A percentile compares a stretch with the other conserved stretches of the same genome.
Evolutionary conservation across 2,113 vertebrate genomes (phyloP).

Genomic region (Rutilus rutilus): DNA sequence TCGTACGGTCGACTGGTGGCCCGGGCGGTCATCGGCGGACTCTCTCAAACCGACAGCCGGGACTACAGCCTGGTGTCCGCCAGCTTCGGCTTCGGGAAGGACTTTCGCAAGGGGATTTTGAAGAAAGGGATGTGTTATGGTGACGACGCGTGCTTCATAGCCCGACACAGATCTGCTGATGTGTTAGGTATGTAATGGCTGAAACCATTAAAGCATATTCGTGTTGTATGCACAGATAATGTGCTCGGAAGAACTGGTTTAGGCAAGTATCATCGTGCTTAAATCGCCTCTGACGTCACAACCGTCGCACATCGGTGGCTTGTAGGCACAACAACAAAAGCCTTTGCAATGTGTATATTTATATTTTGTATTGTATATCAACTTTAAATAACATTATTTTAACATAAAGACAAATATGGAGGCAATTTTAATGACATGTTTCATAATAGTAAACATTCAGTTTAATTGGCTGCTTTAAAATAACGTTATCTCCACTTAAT

Average conservation of each 20-base stretch:
- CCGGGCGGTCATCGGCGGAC: constrained; percentile 94
- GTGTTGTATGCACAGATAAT: background rate
- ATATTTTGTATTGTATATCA: too few species aligned
- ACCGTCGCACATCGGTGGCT: background rate
- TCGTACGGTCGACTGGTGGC: constrained; percentile 97
- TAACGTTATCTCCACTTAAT: background rate
- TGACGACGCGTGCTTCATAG: constrained; percentile 96
- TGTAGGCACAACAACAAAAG: background rate
- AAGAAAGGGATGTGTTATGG: constrained; percentile 99
- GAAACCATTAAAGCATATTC: background rate
- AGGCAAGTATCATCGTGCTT: background rate
- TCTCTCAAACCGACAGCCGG: constrained; percentile 92
- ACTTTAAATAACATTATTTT: background rate
- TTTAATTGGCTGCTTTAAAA: background rate
- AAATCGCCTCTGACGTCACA: constrained; percentile 29
- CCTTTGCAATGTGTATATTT: background rate
- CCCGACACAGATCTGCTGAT: constrained; percentile 88
- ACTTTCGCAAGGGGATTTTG: constrained; percentile 95
- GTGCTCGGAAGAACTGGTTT: background rate
- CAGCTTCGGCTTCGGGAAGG: constrained; percentile 95
- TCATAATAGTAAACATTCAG: background rate
- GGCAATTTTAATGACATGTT: background rate
- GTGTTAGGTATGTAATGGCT: constrained; percentile 84
- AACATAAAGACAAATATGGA: background rate
- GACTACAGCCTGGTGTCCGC: constrained; percentile 96